Evolutionary conservation across 2,113 vertebrate species (phyloP).

Genomic region (Pseudonaja textilis): DNA sequence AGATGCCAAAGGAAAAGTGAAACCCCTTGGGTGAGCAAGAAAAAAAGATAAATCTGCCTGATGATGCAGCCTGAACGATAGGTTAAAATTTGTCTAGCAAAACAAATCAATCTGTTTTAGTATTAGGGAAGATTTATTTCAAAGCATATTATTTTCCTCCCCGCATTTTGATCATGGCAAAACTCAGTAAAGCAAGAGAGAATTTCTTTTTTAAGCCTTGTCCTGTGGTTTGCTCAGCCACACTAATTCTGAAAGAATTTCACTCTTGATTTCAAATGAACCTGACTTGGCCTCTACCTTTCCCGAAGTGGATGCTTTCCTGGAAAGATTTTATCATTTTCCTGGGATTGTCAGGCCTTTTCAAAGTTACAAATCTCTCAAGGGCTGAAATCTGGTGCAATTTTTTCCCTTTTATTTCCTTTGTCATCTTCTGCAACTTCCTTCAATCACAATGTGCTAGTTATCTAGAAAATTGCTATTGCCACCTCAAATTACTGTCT

Average conservation of each 20-base stretch:
- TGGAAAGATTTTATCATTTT: neutral
- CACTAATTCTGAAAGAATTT: neutral
- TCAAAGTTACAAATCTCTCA: neutral
- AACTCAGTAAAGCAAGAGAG: neutral
- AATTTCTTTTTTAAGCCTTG: neutral
- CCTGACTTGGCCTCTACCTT: neutral
- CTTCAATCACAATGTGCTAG: constrained; percentile 34
- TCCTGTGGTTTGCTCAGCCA: neutral
- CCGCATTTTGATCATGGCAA: neutral
- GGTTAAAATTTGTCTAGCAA: neutral
- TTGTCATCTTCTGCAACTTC: neutral
- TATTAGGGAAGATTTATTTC: neutral
- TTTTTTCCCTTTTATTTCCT: constrained; percentile 1
- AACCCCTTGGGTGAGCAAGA: neutral
- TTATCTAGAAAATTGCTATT: constrained; percentile 27
- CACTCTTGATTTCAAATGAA: neutral
- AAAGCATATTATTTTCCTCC: neutral
- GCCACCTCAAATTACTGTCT: constrained; percentile 17
- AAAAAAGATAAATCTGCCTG: neutral
- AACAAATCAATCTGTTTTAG: neutral
- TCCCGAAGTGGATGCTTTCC: neutral
- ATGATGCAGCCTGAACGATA: neutral
- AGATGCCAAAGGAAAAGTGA: neutral
- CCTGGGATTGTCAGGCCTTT: neutral
- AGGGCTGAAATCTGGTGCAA: neutral